Evolutionary conservation across 92 coral and sea anemone genomes (phyloP), one percentile per base, ranked within the genome.

Genomic region (Phenganax marumi): DNA sequence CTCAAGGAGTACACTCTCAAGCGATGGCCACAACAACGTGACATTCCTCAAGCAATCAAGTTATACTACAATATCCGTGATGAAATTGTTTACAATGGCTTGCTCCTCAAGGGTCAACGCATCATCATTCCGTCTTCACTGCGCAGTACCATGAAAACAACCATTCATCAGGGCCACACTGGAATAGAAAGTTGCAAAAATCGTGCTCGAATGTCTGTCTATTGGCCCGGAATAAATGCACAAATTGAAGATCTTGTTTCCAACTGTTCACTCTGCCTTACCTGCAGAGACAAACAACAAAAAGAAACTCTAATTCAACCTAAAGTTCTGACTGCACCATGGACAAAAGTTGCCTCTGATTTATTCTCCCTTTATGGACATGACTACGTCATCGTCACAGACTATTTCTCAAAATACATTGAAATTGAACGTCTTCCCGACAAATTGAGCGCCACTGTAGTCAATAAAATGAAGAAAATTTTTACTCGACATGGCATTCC

Each of bases 1-100:
- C 66, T 81, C 65, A 81, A 68, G 51, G 55, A 73, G 52, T 48
- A 52, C 60, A 64, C 73, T 50, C 46, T 81, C 54, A 81, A 68
- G 22, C 76, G 85, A 52, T 80, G 66, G 76, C 85, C 85, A 81
- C 53, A 83, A n/a, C 48, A 60, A 19, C 66, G 23, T 19, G 66
- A 60, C 66, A 17, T 60, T 60, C 66, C 66, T 60, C 26, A n/a
- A n/a, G 5, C 66, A 60, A 16, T 17, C 66, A 60, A 60, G 23
- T 26, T 26, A 60, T n/a, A 60, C 23, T 60, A 60, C 66, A 19
- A 17, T 16, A 60, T 60, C 23, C 4, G 66, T 0, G 23, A 10
- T 0, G 66, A 17, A 60, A 60, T 60, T 19, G 66, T 7, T n/a
- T 3, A 19, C 23, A 60, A 60, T 16, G 66, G 66, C 23, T 10